Base-by-base conservation (phyloP, 64 coral and sea anemone genomes). In the Montipora cactus region DNA sequence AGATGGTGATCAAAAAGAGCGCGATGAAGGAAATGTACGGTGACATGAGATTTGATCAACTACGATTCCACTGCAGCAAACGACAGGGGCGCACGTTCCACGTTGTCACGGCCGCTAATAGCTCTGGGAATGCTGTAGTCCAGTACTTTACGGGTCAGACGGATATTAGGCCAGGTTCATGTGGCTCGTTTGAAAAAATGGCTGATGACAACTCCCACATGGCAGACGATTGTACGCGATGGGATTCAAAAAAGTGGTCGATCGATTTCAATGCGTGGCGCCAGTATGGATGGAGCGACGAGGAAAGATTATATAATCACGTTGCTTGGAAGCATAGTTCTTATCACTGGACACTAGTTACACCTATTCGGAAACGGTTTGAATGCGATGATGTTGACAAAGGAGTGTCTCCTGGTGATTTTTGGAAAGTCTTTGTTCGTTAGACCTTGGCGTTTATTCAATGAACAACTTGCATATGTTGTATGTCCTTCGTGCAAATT, bases 351-450 rank as follows among this genome's bases (percentile, higher is more conserved):
- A n/a, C 53, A 11, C 13, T 80, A 10, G 10, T 3, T 22, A 5
- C 3, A n/a, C 16, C 3, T 15, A 0, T 1, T 23, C 1, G 0
- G 11, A 0, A 19, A 1, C 51, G 14, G 3, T 80, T 48, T n/a
- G 78, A 80, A 7, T 48, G 48, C 20, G 20, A 22, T 22, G 21
- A 23, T 16, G 0, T 51, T 20, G 0, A 9, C 2, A 4, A 25
- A 51, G 2, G 5, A 19, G 1, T 23, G 48, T 80, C 49, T 8
- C 4, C 52, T 21, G 47, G 49, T 20, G 78, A 80, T 80, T 80
- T 80, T 47, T 80, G 78, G 78, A 80, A 80, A 80, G 48, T 80
- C 19, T 80, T 22, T 80, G 78, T 20, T 8, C 78, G 79, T 67
- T 67, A 67, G 15, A 16, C 53, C 4, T 57, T 1, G 11, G 53